phyloP scores from a whole-genome alignment of 2,113 vertebrate species.

The Xenotilapia caudafasciata region DNA sequence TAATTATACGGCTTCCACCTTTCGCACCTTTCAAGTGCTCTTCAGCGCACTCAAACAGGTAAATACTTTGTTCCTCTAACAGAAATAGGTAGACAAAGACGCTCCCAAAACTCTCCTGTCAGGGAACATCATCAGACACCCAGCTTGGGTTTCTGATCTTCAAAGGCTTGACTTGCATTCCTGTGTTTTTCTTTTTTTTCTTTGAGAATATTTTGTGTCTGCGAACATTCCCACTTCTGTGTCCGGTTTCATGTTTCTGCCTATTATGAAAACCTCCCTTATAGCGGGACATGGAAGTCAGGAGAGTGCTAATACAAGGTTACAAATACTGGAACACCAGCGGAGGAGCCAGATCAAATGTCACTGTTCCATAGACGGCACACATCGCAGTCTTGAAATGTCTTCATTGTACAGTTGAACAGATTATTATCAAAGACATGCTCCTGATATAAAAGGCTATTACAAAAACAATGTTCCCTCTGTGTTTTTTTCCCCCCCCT shows the following conservation, averaged over 20 bases:
- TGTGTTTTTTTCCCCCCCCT: not conserved
- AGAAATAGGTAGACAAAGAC: not conserved
- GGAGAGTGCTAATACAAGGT: slow-evolving; percentile 31
- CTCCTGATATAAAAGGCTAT: slow-evolving; percentile 18
- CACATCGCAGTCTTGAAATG: slow-evolving; percentile 11
- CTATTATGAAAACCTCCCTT: slow-evolving; percentile 47
- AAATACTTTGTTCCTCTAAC: not conserved
- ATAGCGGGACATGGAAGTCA: slow-evolving; percentile 39
- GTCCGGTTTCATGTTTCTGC: slow-evolving; percentile 59
- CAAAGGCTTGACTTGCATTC: slow-evolving; percentile 50
- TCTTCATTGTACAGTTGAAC: slow-evolving; percentile 27
- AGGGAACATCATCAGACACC: slow-evolving; percentile 8
- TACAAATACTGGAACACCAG: not conserved
- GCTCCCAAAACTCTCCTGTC: slow-evolving; percentile 19
- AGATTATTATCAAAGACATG: slow-evolving; percentile 49
- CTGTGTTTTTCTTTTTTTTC: slow-evolving; percentile 23
- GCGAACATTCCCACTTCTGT: slow-evolving; percentile 56
- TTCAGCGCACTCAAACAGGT: not conserved
- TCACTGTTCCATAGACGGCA: slow-evolving; percentile 31
- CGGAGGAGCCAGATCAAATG: slow-evolving; percentile 35
- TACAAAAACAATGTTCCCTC: slow-evolving; percentile 30
- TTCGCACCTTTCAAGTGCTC: not conserved
- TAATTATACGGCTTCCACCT: not conserved
- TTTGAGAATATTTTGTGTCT: slow-evolving; percentile 30
- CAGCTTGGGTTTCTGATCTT: slow-evolving; percentile 50